Conservation (phyloP, 2,888 invertebrate species). For the Andrena dorsata region DNA sequence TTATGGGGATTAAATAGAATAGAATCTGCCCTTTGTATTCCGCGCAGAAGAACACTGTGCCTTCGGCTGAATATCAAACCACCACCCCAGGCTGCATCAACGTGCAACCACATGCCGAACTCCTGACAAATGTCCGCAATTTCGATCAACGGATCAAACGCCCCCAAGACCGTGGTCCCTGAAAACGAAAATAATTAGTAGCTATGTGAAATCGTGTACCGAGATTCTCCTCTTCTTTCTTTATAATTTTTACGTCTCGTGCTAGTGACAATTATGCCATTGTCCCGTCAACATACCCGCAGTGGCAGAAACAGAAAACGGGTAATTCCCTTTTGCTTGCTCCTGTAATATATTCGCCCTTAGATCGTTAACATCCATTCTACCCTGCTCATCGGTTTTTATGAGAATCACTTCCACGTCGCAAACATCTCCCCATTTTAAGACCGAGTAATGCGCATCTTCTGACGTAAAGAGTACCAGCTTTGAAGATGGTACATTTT, state of each 20-base stretch:
- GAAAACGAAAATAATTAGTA: slow-evolving; percentile 40
- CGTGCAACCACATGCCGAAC: slow-evolving; percentile 87
- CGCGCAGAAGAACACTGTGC: slow-evolving; percentile 85
- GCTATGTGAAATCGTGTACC: not conserved
- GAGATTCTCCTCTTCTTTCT: not conserved
- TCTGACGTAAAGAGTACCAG: slow-evolving; percentile 86
- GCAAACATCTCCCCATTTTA: slow-evolving; percentile 87
- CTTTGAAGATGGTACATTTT: slow-evolving; percentile 82
- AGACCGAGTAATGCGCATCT: slow-evolving; percentile 88
- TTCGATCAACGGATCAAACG: slow-evolving; percentile 86
- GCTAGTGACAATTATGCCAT: not conserved
- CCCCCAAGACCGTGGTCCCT: slow-evolving; percentile 87
- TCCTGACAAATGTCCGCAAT: slow-evolving; percentile 86
- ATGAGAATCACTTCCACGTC: slow-evolving; percentile 87
- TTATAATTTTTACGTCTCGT: not conserved
- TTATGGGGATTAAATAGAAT: slow-evolving; percentile 89
- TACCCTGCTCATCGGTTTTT: slow-evolving; percentile 83
- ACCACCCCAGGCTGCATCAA: slow-evolving; percentile 88
- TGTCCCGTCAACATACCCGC: slow-evolving; percentile 54
- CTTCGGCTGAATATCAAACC: slow-evolving; percentile 87
- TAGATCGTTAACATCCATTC: slow-evolving; percentile 82
- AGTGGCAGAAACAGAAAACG: slow-evolving; percentile 60
- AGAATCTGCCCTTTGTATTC: slow-evolving; percentile 87
- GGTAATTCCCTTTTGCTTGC: slow-evolving; percentile 48
- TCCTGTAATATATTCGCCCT: slow-evolving; percentile 67